Evolutionary conservation across 2,888 invertebrate species (phyloP), one percentile per base, ranked within the genome.

Genomic region (Adineta ricciae): DNA sequence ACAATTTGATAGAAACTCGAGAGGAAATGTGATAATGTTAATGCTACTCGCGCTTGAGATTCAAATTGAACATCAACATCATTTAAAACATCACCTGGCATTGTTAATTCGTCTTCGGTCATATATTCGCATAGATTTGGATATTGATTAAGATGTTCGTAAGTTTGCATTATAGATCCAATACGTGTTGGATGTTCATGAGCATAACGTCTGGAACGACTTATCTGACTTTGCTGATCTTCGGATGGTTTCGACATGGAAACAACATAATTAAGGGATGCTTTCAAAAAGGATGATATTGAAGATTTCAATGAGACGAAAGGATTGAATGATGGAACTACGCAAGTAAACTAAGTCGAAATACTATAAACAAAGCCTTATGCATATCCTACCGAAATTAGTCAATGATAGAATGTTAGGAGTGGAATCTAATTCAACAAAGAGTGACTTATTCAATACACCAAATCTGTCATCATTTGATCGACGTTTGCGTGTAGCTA

Each of bases 21-120:
- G 87, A 97, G 94, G 90, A 98, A 98, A 90, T 98, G 97, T 0
- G 97, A 95, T 84, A 97, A 91, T 83, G 97, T 93, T n/a, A 96
- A 92, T 4, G 97, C 98, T 94, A 96, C 96, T 90, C 96, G 94
- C 0, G 97, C 97, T 91, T 98, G 96, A 89, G 84, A 86, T 85
- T 84, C 94, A 89, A 96, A 95, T 90, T 95, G 96, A 86, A 94
- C 94, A 88, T 95, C 93, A 0, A 94, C 94, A 0, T 96, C 96
- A 89, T 92, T 95, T 56, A 94, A 94, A 83, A 95, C 93, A 90
- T 97, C 96, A 0, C 97, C 97, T 84, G 94, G 94, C 64, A 97
- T 91, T 19, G 54, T 52, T 32, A 83, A 83, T 19, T 56, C 50
- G 56, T 83, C 83, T 72, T 85, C 85, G 8, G 73, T 52, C 83